Evolutionary conservation across 23 tunicate genomes (phyloP), one percentile per base, ranked within the genome.

Genomic region (Trididemnum nubilum): DNA sequence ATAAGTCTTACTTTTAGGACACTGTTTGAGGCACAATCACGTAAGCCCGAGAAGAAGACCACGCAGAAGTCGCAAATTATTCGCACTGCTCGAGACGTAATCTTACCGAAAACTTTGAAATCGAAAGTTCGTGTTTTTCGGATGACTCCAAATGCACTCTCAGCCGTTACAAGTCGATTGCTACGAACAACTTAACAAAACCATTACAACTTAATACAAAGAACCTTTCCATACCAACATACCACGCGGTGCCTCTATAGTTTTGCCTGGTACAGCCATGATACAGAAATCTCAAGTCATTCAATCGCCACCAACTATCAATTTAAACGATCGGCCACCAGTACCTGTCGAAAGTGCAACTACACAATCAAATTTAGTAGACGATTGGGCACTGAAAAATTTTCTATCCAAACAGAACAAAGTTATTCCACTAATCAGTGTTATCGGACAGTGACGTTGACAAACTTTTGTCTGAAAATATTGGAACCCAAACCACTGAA

Each of bases 71-170:
- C 26, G 67, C 67, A 61, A 26, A n/a, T 61, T 24, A 61, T 61
- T 24, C 26, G 22, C 5, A 61, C 26, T 21, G 3, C 67, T 3
- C 4, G 25, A 23, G n/a, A 24, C 4, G 26, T 61, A 3, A 61
- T 61, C n/a, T n/a, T 61, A 3, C 67, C 67, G 22, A 61, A 61
- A 61, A 61, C 67, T 5, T n/a, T 61, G 67, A 61, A 61, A n/a
- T 7, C 9, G 15, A 61, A 61, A 61, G 26, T 61, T 61, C 67
- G 67, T 24, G 5, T 61, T 3, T 61, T 61, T 61, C 67, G 67
- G 4, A 21, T 61, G 67, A 12, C 29, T 22, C 29, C 67, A n/a
- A n/a, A 9, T 44, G 54, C 54, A 15, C 15, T 15, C 9, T 9
- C 54, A 7, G 54, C 54, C 15, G 9, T 44, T 44, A 44, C 54